These are phyloP conservation scores for Bembecia ichneumoniformis DNA, from an alignment of 2,888 invertebrate genomes.

Conservation along the genomic window DNA sequence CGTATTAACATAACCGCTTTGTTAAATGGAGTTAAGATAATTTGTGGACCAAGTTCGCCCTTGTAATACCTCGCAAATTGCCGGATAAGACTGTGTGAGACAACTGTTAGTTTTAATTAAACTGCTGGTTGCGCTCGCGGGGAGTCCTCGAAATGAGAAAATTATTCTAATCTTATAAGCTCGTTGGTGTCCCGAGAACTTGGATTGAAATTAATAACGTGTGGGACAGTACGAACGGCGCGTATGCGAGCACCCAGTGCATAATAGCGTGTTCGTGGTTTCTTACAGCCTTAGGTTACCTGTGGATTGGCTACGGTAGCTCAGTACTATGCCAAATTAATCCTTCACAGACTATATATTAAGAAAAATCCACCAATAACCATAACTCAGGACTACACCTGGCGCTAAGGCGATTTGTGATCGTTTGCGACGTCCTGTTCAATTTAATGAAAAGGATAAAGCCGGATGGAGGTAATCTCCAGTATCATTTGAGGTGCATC, in stretches of 20 bases:
- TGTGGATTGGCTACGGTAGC: not conserved
- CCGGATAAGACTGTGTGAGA: slow-evolving; percentile 71
- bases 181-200: slow-evolving; percentile 56
- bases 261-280: slow-evolving; percentile 12
- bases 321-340: not conserved
- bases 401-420: slow-evolving; percentile 35
- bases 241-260: slow-evolving; percentile 1
- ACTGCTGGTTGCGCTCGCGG: slow-evolving; percentile 65
- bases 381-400: slow-evolving; percentile 5
- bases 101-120: slow-evolving; percentile 74
- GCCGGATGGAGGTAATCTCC: slow-evolving; percentile 54
- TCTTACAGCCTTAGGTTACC: not conserved
- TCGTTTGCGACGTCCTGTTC: slow-evolving; percentile 33
- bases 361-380: not conserved
- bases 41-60: slow-evolving; percentile 69
- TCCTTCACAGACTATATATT: not conserved
- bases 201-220: slow-evolving; percentile 56
- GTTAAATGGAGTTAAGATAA: slow-evolving; percentile 70
- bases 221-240: slow-evolving; percentile 31
- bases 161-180: slow-evolving; percentile 72
- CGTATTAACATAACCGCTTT: slow-evolving; percentile 70
- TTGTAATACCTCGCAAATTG: slow-evolving; percentile 71
- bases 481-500: slow-evolving; percentile 55
- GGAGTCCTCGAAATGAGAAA: slow-evolving; percentile 64
- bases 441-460: slow-evolving; percentile 62